These are phyloP conservation scores for Charina bottae DNA, from an alignment of 2,113 vertebrate species.

Conservation along the genomic window DNA sequence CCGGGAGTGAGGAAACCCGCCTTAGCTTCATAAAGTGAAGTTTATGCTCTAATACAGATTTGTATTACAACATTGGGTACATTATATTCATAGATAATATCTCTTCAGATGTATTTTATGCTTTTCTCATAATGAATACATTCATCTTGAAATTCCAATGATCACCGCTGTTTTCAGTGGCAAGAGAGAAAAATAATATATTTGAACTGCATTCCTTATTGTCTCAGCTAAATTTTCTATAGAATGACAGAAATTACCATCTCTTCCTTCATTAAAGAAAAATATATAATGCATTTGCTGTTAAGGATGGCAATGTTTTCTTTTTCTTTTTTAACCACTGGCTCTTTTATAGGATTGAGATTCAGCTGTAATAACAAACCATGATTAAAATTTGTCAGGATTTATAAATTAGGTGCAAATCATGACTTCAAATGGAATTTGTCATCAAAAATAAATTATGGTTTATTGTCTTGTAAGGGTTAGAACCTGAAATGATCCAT, in stretches of 20 bases:
- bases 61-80: conserved; percentile 2
- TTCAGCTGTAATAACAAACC: too few species aligned
- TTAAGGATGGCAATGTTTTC: neutral
- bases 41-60: conserved; percentile 33
- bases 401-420: too few species aligned
- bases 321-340: neutral
- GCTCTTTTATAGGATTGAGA: neutral
- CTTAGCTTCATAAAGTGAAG: too few species aligned
- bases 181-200: neutral
- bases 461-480: too few species aligned
- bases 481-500: too few species aligned
- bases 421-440: too few species aligned
- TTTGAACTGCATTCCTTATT: neutral
- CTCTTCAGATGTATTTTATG: conserved; percentile 32
- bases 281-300: neutral
- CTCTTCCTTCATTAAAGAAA: neutral
- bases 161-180: conserved; percentile 22
- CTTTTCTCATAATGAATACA: conserved; percentile 30
- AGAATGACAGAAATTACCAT: neutral
- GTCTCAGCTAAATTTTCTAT: neutral
- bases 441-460: too few species aligned
- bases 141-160: conserved; percentile 42
- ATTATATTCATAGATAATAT: conserved; percentile 28
- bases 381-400: too few species aligned
- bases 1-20: too few species aligned